Percentiles rank a stretch among this genome's conserved stretches.
phyloP scores from a whole-genome alignment of 2,797 vertebrate genomes.

The Syngnathus acus region DNA sequence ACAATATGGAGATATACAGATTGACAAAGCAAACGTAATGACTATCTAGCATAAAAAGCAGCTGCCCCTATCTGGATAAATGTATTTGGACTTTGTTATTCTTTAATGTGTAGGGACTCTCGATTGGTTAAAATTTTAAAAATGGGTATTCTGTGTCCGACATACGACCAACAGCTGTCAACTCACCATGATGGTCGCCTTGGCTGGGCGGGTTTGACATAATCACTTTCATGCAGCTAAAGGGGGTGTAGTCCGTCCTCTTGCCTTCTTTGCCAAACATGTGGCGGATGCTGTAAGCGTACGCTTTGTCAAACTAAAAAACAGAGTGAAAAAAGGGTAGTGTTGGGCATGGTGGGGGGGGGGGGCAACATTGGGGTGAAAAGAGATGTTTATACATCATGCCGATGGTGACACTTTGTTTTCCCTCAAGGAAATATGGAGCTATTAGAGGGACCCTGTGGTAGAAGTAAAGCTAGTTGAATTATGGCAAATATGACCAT shows the following conservation, averaged over 20 bases:
- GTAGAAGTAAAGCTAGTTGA: conserved; percentile 63
- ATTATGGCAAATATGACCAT: conserved; percentile 50
- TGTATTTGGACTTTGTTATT: background rate
- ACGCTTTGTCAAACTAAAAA: conserved; percentile 93
- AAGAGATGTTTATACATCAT: conserved; percentile 57
- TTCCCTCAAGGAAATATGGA: conserved; percentile 61
- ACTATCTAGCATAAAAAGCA: background rate
- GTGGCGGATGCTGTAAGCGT: conserved; percentile 92
- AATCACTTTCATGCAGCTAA: conserved; percentile 99
- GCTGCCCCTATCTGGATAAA: background rate
- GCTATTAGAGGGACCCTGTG: conserved; percentile 63
- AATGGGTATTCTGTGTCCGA: background rate
- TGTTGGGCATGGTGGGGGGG: conserved; percentile 16
- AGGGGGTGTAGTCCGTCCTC: conserved; percentile 94
- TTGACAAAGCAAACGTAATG: background rate
- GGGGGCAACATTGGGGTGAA: conserved; percentile 60
- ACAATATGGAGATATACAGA: background rate
- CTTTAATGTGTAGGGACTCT: background rate
- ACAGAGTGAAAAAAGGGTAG: conserved; percentile 28
- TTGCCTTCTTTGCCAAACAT: conserved; percentile 95
- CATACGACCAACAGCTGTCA: conserved; percentile 19
- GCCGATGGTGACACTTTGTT: conserved; percentile 57
- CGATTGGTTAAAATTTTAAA: background rate
- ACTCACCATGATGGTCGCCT: conserved; percentile 96
- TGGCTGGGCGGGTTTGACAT: conserved; percentile 90